Conservation (phyloP, 1,140 invertebrate genomes). For the Philaenus spumarius region DNA sequence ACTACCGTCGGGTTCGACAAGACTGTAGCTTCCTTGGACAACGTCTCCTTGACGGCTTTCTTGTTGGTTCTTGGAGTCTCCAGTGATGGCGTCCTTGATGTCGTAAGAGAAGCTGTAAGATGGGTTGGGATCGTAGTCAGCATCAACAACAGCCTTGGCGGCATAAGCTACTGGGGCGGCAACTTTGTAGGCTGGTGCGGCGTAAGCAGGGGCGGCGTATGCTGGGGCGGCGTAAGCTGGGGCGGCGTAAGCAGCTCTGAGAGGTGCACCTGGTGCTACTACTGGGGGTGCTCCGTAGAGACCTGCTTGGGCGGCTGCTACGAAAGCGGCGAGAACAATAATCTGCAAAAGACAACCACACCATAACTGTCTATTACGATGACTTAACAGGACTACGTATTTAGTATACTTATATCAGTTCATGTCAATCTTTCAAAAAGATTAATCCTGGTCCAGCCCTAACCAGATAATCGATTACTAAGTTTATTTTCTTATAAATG, state of each 20-base stretch:
- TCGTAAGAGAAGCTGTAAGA: conserved; percentile 32
- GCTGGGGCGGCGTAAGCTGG: conserved; percentile 29
- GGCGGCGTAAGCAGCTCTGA: conserved; percentile 18
- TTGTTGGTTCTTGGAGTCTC: conserved; percentile 35
- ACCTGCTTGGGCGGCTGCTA: conserved; percentile 32
- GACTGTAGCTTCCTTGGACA: conserved; percentile 57
- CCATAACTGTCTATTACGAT: no score
- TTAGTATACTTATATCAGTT: no score
- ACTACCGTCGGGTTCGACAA: conserved; percentile 33
- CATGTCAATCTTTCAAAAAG: no score
- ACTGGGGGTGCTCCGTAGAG: conserved; percentile 24
- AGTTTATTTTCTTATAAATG: no score
- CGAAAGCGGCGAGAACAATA: conserved; percentile 30
- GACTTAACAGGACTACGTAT: no score
- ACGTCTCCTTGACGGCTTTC: conserved; percentile 54
- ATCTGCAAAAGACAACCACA: conserved; percentile 28
- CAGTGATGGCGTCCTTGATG: conserved; percentile 34
- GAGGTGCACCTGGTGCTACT: conserved; percentile 15
- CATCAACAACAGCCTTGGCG: conserved; percentile 33
- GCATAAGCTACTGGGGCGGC: conserved; percentile 25
- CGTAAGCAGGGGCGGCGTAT: conserved; percentile 27
- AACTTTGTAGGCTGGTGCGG: conserved; percentile 27
- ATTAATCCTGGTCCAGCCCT: no score
- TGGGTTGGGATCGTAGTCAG: conserved; percentile 46
- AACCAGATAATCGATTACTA: no score